A percentile compares a stretch with the other conserved stretches of the same genome.
These are phyloP conservation scores for Gobionotothen gibberifrons DNA, from an alignment of 2,797 vertebrate species.

Conservation along the genomic window DNA sequence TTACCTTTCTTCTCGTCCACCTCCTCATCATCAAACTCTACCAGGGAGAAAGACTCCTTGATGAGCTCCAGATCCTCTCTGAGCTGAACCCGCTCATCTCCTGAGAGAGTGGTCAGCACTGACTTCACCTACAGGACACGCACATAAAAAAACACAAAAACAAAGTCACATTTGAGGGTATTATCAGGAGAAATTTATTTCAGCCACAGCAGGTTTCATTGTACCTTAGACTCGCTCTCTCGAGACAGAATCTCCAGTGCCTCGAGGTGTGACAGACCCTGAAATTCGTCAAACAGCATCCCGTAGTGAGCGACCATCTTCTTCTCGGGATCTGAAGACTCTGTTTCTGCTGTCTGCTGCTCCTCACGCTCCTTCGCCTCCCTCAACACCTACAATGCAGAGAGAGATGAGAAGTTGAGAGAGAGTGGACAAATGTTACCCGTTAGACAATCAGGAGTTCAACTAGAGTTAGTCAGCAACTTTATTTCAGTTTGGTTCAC, in stretches of 20 bases:
- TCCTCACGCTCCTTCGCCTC: conserved; percentile 96
- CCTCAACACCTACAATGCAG: conserved; percentile 87
- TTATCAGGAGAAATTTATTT: not conserved
- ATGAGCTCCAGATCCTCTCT: conserved; percentile 88
- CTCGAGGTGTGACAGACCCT: conserved; percentile 96
- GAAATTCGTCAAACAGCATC: conserved; percentile 96
- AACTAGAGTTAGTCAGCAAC: not conserved
- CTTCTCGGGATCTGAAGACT: conserved; percentile 81
- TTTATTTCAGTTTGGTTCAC: too few relatives aligned
- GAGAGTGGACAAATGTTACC: not conserved
- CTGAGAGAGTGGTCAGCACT: conserved; percentile 88
- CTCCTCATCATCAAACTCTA: conserved; percentile 95
- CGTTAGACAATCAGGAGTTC: not conserved
- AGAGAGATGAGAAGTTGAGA: not conserved
- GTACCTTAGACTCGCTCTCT: conserved; percentile 95
- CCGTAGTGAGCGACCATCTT: conserved; percentile 92
- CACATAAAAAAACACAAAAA: not conserved
- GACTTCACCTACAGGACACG: conserved; percentile 87
- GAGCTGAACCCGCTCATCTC: conserved; percentile 85
- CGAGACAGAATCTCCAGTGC: conserved; percentile 96
- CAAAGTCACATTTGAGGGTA: not conserved
- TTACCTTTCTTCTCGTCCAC: conserved; percentile 90
- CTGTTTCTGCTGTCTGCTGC: conserved; percentile 82
- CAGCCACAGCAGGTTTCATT: not conserved
- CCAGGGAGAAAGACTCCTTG: conserved; percentile 91